Evolutionary conservation across 2,797 vertebrate genomes (phyloP).

Genomic region (Thamnophis elegans): DNA sequence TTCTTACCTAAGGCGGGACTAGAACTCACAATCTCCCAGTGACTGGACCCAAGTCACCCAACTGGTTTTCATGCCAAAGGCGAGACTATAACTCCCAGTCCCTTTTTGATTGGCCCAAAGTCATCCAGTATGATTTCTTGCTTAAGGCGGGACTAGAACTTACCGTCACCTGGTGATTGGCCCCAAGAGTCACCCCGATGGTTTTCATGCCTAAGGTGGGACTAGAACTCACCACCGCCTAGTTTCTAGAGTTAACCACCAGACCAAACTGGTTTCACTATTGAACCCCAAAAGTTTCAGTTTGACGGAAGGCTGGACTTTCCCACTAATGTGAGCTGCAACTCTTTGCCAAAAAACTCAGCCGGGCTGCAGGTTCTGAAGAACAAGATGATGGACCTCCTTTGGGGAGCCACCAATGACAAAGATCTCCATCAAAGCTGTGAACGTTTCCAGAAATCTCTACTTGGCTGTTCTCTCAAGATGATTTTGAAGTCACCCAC

Average conservation of each 20-base stretch:
- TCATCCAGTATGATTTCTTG: fast-evolving
- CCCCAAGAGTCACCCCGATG: fast-evolving
- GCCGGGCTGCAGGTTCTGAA: not conserved
- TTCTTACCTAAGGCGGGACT: not conserved
- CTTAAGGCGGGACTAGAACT: not conserved
- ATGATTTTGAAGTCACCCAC: not conserved
- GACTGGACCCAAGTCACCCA: too few species aligned
- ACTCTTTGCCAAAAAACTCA: not conserved
- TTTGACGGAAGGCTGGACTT: not conserved
- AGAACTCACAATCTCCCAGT: fast-evolving
- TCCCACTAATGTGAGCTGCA: fast-evolving
- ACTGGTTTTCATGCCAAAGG: too few species aligned
- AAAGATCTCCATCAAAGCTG: not conserved
- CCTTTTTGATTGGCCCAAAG: not conserved
- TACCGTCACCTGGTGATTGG: fast-evolving
- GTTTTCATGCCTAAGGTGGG: not conserved
- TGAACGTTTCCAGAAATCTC: not conserved
- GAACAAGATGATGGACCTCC: not conserved
- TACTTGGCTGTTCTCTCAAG: not conserved
- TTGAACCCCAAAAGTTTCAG: not conserved
- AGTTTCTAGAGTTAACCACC: not conserved
- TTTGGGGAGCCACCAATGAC: not conserved
- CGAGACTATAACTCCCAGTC: too few species aligned
- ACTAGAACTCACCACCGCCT: not conserved
- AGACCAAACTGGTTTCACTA: not conserved